Base-by-base conservation (phyloP, 2,888 invertebrate genomes). In the Habrosyne pyritoides region DNA sequence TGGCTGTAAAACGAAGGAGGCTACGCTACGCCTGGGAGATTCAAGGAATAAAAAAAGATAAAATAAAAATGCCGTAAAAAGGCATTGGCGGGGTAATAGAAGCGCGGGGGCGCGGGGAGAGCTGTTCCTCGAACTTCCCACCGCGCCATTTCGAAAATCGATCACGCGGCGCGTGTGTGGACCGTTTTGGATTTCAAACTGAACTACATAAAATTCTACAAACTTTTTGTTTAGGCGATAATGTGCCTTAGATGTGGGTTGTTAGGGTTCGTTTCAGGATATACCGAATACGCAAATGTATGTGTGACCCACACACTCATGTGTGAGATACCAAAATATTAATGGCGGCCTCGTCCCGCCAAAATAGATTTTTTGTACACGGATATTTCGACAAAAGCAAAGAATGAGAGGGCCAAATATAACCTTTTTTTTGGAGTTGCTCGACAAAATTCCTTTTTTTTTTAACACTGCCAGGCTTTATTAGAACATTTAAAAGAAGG, bases 151-250 rank as follows among this genome's bases (percentile, higher is more conserved):
- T 90, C 87, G 80, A 90, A 90, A 90, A 90, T 90, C 90, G 89
- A 90, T 90, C 86, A 84, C 79, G 69, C 76, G 80, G 82, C 87
- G 85, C 85, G 88, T 86, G 87, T 89, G 86, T 89, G 85, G 67
- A 81, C 77, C 75, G 83, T 89, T 88, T 87, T 86, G 87, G 72
- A 81, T 81, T 85, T 84, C 75, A 74, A 82, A 78, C 77, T 66
- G 69, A 73, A 73, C 72, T 73, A 71, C 67, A 82, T 70, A 73
- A 79, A 78, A 79, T 75, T 74, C 63, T 74, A 66, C 60, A 70
- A 75, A 61, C 66, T 64, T 64, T 57, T 47, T 18, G 10, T 18
- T 53, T 71, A 62, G 54, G 5, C 54, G 21, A 70, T 73, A 63
- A 54, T 54, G 18, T 33, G 57, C 71, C 53, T 49, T 81, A 69